phyloP scores from a whole-genome alignment of 2,113 vertebrate genomes.

The Hirundichthys speculiger region DNA sequence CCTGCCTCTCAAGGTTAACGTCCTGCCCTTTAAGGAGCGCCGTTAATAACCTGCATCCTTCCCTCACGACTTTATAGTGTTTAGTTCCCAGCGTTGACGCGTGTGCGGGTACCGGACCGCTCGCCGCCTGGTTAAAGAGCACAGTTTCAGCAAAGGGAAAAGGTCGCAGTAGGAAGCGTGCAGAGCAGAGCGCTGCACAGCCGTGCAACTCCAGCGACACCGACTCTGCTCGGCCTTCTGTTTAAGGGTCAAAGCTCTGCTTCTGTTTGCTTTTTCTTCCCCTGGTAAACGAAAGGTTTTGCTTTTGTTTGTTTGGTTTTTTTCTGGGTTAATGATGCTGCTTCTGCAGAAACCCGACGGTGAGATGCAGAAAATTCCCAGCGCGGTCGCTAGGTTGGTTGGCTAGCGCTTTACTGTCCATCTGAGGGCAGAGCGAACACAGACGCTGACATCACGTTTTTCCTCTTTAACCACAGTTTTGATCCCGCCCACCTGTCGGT shows the following conservation, averaged over 20 bases:
- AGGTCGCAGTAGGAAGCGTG: conserved; percentile 71
- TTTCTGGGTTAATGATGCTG: too few relatives aligned
- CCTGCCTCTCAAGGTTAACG: conserved; percentile 19
- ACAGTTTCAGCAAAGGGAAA: conserved; percentile 55
- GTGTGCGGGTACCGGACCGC: conserved; percentile 27
- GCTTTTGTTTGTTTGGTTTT: neutral
- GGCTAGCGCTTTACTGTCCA: too few relatives aligned
- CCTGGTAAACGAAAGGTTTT: neutral
- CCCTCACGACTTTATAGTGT: conserved; percentile 25
- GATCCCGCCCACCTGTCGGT: too few relatives aligned
- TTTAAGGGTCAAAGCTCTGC: neutral
- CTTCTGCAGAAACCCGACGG: neutral
- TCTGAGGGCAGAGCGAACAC: too few relatives aligned
- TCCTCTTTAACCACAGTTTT: too few relatives aligned
- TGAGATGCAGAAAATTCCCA: neutral
- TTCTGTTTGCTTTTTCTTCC: neutral
- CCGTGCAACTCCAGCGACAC: neutral
- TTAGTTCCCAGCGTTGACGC: conserved; percentile 46
- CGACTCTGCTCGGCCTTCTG: neutral
- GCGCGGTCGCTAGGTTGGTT: too few relatives aligned
- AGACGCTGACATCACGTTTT: too few relatives aligned
- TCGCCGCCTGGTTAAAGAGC: conserved; percentile 58
- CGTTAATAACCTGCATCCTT: conserved; percentile 37
- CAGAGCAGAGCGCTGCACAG: too few relatives aligned
- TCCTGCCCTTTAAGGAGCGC: conserved; percentile 6